A percentile compares a stretch with the other conserved stretches of the same genome.
Evolutionary conservation across 2,888 invertebrate genomes (phyloP).

Genomic region (Xiphydria camelus): DNA sequence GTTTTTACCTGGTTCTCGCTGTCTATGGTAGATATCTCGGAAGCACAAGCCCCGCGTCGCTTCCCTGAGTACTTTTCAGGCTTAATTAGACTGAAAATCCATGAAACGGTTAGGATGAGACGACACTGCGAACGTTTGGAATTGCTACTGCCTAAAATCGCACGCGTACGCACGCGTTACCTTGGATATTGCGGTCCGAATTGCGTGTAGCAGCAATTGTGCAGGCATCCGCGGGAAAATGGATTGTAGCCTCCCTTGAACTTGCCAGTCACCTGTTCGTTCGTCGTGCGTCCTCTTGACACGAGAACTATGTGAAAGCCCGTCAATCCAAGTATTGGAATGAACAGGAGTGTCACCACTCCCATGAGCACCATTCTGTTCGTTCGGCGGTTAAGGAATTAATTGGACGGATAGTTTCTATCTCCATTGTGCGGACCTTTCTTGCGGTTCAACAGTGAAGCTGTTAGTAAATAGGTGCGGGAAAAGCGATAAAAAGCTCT

Average conservation of each 20-base stretch:
- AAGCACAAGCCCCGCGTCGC: slow-evolving; percentile 59
- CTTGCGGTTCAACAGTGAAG: too few relatives aligned
- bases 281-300: slow-evolving; percentile 94
- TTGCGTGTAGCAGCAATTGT: slow-evolving; percentile 92
- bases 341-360: slow-evolving; percentile 86
- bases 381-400: slow-evolving; percentile 49
- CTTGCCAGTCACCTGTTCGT: slow-evolving; percentile 99
- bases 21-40: slow-evolving; percentile 61
- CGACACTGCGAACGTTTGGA: too few relatives aligned
- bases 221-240: slow-evolving; percentile 93
- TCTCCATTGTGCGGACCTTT: too few relatives aligned
- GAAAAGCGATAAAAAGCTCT: slow-evolving; percentile 20
- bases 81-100: slow-evolving; percentile 66
- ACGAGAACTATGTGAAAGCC: slow-evolving; percentile 98
- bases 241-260: slow-evolving; percentile 99
- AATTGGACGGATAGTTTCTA: too few relatives aligned
- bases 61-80: slow-evolving; percentile 71
- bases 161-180: slow-evolving; percentile 60
- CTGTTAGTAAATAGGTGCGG: slow-evolving; percentile 36
- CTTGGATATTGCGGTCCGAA: slow-evolving; percentile 98
- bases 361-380: slow-evolving; percentile 87
- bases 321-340: slow-evolving; percentile 96
- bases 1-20: slow-evolving; percentile 92
- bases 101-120: neutral
- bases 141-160: too few relatives aligned